A percentile compares a stretch with the other conserved stretches of the same genome.
These are phyloP conservation scores for Zoroaster sp. DNA, from an alignment of 53 echinoderm and acorn worm genomes.

Conservation along the genomic window DNA sequence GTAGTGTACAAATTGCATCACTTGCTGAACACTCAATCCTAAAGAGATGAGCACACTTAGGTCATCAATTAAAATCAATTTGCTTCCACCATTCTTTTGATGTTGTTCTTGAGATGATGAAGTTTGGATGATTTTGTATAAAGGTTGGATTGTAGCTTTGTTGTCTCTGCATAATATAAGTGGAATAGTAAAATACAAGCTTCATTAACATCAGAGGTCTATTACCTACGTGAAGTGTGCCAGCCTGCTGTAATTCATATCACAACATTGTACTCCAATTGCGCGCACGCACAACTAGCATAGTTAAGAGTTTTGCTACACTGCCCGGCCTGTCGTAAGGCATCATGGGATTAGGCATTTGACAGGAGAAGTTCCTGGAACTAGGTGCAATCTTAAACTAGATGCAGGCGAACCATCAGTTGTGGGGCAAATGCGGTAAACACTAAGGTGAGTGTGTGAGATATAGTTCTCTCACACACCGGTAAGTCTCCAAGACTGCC, in stretches of 20 bases:
- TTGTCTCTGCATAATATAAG: not conserved
- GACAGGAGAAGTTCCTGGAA: too few relatives aligned
- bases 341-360: too few relatives aligned
- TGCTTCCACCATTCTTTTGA: not conserved
- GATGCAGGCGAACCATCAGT: too few relatives aligned
- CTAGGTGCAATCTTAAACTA: too few relatives aligned
- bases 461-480: too few relatives aligned
- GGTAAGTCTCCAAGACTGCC: not conserved
- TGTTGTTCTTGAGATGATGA: not conserved
- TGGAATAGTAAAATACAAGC: not conserved
- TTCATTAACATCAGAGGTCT: too few relatives aligned
- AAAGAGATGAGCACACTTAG: conserved; percentile 73
- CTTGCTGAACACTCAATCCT: conserved; percentile 63
- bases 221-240: too few relatives aligned
- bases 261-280: not conserved
- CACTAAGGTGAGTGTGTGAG: too few relatives aligned
- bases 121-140: conserved; percentile 1
- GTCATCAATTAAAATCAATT: conserved; percentile 82
- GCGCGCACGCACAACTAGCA: too few relatives aligned
- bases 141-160: not conserved
- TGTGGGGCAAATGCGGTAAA: too few relatives aligned
- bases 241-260: not conserved
- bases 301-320: too few relatives aligned
- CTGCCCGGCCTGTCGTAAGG: too few relatives aligned
- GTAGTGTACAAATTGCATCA: conserved; percentile 85